A percentile compares a stretch with the other conserved stretches of the same genome.
These are phyloP conservation scores for Creontiades dilutus DNA, from an alignment of 2,888 invertebrate genomes.

Conservation along the genomic window DNA sequence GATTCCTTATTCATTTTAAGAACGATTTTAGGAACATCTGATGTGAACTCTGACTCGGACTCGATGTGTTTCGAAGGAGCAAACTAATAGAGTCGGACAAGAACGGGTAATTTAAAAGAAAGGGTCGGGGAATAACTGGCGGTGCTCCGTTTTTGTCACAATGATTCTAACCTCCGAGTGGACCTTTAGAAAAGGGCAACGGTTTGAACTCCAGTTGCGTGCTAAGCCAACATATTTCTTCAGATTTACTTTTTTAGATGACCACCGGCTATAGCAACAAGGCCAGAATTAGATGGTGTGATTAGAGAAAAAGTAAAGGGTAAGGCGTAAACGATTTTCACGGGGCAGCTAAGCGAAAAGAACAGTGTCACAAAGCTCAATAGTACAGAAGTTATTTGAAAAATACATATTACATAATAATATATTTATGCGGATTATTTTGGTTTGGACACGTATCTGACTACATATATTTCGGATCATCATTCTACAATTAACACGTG, in stretches of 20 bases:
- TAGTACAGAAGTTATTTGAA: no score
- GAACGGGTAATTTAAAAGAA: not conserved
- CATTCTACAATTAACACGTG: no score
- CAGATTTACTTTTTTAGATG: constrained; percentile 36
- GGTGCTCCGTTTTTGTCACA: constrained; percentile 23
- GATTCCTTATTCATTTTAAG: no score
- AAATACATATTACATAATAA: no score
- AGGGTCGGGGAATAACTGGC: not conserved
- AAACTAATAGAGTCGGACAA: not conserved
- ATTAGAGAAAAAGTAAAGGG: not conserved
- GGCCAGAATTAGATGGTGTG: constrained; percentile 26
- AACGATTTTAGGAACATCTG: no score
- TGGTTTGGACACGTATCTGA: no score
- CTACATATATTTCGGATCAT: no score
- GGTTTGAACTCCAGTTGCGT: not conserved
- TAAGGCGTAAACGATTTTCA: not conserved
- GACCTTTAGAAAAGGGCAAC: not conserved
- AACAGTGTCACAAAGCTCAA: no score
- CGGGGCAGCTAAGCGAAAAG: not conserved
- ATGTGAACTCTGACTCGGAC: no score
- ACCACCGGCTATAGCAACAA: constrained; percentile 35
- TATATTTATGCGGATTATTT: no score
- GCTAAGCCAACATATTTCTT: constrained; percentile 38
- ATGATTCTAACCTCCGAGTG: not conserved
- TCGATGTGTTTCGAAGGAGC: no score